A percentile compares a stretch with the other conserved stretches of the same genome.
These are phyloP conservation scores for Hydropsyche tenuis DNA, from an alignment of 1,140 invertebrate genomes.

Conservation along the genomic window DNA sequence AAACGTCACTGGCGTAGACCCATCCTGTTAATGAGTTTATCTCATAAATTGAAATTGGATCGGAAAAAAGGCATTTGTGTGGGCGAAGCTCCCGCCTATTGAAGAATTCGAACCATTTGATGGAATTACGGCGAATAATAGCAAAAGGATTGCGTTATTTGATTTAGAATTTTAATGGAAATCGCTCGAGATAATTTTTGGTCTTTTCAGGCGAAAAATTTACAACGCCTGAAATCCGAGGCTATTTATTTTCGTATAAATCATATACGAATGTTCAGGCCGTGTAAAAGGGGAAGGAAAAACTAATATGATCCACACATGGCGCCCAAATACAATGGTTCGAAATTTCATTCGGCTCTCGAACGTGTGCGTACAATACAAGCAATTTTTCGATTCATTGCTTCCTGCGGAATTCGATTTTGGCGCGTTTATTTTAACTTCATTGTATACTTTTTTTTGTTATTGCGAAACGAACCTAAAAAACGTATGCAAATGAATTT, in stretches of 20 bases:
- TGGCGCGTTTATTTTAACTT: background rate
- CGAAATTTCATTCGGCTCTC: background rate
- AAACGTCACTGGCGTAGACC: too few species aligned
- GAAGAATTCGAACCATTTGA: constrained; percentile 22
- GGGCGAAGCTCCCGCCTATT: background rate
- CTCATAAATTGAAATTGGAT: constrained; percentile 18
- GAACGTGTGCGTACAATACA: background rate
- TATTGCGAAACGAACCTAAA: too few species aligned
- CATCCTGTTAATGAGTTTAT: constrained; percentile 10
- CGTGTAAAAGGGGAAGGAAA: background rate
- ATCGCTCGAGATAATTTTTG: constrained; percentile 4
- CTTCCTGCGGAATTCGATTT: background rate
- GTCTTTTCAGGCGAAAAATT: background rate
- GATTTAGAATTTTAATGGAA: constrained; percentile 28
- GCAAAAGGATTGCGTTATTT: constrained; percentile 22
- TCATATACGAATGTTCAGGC: background rate
- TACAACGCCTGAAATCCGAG: too few species aligned
- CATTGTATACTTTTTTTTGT: background rate
- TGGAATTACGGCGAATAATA: constrained; percentile 28
- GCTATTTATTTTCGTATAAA: background rate
- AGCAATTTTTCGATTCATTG: constrained; percentile 27
- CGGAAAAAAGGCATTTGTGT: constrained; percentile 10
- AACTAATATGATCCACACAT: too few species aligned
- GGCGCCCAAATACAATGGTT: background rate
- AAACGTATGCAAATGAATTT: too few species aligned